phyloP scores from a whole-genome alignment of 2,888 invertebrate genomes.

The Pollenia labialis region DNA sequence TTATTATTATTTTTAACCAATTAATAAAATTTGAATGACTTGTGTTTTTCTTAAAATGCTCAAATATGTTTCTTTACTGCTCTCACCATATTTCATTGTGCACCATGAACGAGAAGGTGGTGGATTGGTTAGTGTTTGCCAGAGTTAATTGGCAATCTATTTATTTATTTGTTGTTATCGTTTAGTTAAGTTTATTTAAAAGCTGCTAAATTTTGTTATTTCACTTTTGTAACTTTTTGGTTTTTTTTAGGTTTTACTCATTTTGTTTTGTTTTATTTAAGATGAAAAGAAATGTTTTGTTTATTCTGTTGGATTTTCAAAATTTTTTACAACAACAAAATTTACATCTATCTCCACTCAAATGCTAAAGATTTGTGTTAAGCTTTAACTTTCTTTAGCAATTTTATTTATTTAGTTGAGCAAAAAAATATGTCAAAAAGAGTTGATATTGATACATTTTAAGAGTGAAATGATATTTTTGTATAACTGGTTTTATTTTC shows the following conservation, averaged over 20 bases:
- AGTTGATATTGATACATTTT: not conserved
- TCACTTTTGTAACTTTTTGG: not conserved
- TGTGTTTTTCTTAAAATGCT: conserved; percentile 17
- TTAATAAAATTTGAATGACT: conserved; percentile 54
- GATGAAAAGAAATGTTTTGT: not conserved
- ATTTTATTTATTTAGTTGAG: not conserved
- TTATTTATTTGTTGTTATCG: conserved; percentile 32
- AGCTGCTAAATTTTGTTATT: conserved; percentile 10
- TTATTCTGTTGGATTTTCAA: not conserved
- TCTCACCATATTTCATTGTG: conserved; percentile 3
- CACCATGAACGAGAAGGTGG: conserved; percentile 7
- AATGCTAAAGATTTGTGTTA: conserved; percentile 9
- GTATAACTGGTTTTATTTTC: not conserved
- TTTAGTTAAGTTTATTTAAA: conserved; percentile 25
- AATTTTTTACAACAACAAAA: not conserved
- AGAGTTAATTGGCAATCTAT: not conserved
- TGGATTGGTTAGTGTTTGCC: conserved; percentile 1
- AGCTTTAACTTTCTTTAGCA: conserved; percentile 31
- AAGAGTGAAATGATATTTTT: not conserved
- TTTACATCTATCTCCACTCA: conserved; percentile 18
- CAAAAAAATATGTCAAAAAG: not conserved
- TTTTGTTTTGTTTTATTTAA: not conserved
- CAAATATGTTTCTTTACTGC: not conserved
- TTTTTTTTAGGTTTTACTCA: conserved; percentile 19
- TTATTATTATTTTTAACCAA: not conserved